These are phyloP conservation scores for Dendrolimus punctatus DNA, from an alignment of 1,140 invertebrate species.

Conservation along the genomic window DNA sequence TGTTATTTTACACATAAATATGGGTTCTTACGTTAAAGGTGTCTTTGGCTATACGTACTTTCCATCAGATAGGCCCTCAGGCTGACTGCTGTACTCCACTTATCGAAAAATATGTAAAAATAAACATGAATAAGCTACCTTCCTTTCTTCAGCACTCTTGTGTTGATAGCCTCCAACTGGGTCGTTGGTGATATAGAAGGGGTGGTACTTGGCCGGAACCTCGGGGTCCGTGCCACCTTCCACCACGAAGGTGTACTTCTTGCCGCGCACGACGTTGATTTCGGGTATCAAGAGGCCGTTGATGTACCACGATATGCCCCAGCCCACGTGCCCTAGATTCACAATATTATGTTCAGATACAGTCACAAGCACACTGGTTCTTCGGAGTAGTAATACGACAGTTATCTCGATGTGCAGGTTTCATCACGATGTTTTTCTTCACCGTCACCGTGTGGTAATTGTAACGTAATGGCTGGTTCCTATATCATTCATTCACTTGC, in stretches of 20 bases:
- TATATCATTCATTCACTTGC: too few relatives aligned
- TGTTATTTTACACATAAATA: too few relatives aligned
- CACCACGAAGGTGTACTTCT: constrained; percentile 91
- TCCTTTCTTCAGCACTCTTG: constrained; percentile 87
- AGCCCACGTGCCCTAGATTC: constrained; percentile 87
- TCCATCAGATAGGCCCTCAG: too few relatives aligned
- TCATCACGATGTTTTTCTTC: too few relatives aligned
- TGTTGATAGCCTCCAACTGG: constrained; percentile 91
- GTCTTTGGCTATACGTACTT: too few relatives aligned
- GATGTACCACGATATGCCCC: constrained; percentile 96
- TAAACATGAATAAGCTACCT: constrained; percentile 66
- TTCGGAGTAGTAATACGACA: too few relatives aligned
- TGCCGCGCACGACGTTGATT: constrained; percentile 91
- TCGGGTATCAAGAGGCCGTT: constrained; percentile 95
- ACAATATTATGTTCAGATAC: neutral
- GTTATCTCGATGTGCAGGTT: too few relatives aligned
- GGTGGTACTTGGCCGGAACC: constrained; percentile 89
- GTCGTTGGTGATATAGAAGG: constrained; percentile 96
- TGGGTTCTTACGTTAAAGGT: too few relatives aligned
- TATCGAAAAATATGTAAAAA: neutral
- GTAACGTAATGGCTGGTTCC: too few relatives aligned
- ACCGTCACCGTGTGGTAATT: too few relatives aligned
- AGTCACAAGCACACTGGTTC: too few relatives aligned
- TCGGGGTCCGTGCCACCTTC: constrained; percentile 89
- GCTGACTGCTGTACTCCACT: too few relatives aligned